A percentile compares a stretch with the other conserved stretches of the same genome.
These are phyloP conservation scores for Drosophila kurseongensis DNA, from an alignment of 1,140 invertebrate species.

Conservation along the genomic window DNA sequence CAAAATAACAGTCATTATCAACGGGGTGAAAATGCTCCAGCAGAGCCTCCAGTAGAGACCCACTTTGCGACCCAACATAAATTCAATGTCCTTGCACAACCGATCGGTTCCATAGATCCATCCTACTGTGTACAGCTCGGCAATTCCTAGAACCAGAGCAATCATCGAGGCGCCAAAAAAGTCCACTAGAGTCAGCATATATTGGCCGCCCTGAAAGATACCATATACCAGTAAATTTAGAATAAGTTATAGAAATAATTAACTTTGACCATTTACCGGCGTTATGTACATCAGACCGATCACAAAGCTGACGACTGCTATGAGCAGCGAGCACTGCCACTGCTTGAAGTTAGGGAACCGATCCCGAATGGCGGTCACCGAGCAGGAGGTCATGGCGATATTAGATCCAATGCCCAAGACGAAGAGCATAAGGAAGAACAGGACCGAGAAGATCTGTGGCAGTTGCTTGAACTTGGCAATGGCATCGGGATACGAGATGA, in stretches of 20 bases:
- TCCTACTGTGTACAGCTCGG: slow-evolving; percentile 87
- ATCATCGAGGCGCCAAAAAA: slow-evolving; percentile 91
- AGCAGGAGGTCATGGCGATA: slow-evolving; percentile 88
- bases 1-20: slow-evolving; percentile 88
- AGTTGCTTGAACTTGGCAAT: slow-evolving; percentile 91
- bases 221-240: slow-evolving; percentile 31
- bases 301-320: slow-evolving; percentile 87
- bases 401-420: slow-evolving; percentile 92
- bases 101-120: slow-evolving; percentile 91
- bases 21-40: slow-evolving; percentile 91
- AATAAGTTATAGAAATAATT: not conserved
- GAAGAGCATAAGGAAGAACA: slow-evolving; percentile 96
- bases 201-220: slow-evolving; percentile 90
- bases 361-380: slow-evolving; percentile 90
- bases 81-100: slow-evolving; percentile 87
- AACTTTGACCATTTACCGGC: slow-evolving; percentile 86
- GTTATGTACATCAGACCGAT: slow-evolving; percentile 90
- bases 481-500: slow-evolving; percentile 95
- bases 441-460: slow-evolving; percentile 93
- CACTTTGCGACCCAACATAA: slow-evolving; percentile 90
- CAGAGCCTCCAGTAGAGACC: slow-evolving; percentile 92
- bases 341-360: slow-evolving; percentile 88
- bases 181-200: slow-evolving; percentile 91
- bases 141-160: slow-evolving; percentile 88
- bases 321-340: slow-evolving; percentile 86